Conservation (phyloP, 2,888 invertebrate genomes). For the Thalpophila matura region DNA sequence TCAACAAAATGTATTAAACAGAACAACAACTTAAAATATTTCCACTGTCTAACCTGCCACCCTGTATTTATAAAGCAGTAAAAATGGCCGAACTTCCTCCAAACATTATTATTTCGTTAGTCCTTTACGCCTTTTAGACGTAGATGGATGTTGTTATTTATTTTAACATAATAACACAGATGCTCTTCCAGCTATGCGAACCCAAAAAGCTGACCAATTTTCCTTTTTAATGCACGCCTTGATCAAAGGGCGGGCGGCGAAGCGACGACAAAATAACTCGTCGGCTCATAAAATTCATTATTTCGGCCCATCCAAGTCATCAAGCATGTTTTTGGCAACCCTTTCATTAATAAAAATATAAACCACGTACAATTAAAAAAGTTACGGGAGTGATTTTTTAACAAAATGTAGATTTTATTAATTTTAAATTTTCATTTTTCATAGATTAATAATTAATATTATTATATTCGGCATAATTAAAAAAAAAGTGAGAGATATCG, state of each 20-base stretch:
- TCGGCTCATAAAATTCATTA: conserved; percentile 79
- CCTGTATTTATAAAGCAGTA: conserved; percentile 28
- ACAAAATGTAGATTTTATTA: neutral
- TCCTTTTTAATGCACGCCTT: conserved; percentile 82
- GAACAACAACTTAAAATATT: too few relatives aligned
- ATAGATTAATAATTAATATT: too few relatives aligned
- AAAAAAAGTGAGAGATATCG: too few relatives aligned
- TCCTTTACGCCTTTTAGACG: conserved; percentile 35
- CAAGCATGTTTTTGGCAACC: conserved; percentile 57
- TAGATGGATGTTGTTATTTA: conserved; percentile 46
- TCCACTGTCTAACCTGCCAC: too few relatives aligned
- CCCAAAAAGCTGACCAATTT: conserved; percentile 83
- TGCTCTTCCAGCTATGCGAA: conserved; percentile 71
- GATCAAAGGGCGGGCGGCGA: conserved; percentile 82
- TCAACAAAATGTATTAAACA: too few relatives aligned
- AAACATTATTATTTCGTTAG: conserved; percentile 25
- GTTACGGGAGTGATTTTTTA: conserved; percentile 1
- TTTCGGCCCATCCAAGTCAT: conserved; percentile 67
- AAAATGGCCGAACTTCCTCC: conserved; percentile 13
- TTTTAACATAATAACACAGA: conserved; percentile 60
- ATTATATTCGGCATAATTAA: too few relatives aligned
- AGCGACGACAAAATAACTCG: conserved; percentile 77
- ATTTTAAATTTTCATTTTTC: too few relatives aligned
- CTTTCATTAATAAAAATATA: conserved; percentile 48
- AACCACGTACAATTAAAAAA: conserved; percentile 23